Evolutionary conservation across 2,888 invertebrate species (phyloP).

Genomic region (Campopleginae sp.): DNA sequence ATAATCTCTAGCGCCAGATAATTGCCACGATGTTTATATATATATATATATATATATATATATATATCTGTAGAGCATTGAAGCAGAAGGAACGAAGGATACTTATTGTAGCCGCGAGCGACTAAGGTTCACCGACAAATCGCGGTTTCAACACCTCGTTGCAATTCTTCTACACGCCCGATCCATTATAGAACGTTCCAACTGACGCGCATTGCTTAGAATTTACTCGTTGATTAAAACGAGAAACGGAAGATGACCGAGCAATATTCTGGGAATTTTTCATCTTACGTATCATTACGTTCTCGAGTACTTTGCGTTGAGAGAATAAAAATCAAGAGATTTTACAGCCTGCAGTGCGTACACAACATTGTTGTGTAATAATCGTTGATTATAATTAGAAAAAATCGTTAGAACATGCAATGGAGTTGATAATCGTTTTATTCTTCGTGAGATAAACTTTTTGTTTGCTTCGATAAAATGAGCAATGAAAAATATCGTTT

Average conservation of each 20-base stretch:
- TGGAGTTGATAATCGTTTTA: not conserved
- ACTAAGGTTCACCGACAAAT: slow-evolving; percentile 37
- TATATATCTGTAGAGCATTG: not conserved
- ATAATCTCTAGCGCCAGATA: slow-evolving; percentile 65
- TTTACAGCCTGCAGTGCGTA: not conserved
- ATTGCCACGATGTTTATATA: slow-evolving; percentile 39
- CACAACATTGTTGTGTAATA: not conserved
- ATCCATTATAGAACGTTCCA: not conserved
- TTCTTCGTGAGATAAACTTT: too few species aligned
- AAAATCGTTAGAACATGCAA: not conserved
- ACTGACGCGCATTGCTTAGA: slow-evolving; percentile 19
- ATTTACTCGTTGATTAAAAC: slow-evolving; percentile 36
- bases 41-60: not conserved
- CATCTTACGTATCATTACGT: not conserved
- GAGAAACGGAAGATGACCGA: slow-evolving; percentile 10
- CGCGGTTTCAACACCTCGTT: slow-evolving; percentile 35
- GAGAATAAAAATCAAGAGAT: not conserved
- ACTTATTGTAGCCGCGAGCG: slow-evolving; percentile 32
- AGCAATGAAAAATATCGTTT: not conserved
- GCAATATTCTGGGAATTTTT: slow-evolving; percentile 24
- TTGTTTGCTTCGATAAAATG: too few species aligned
- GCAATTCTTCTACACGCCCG: not conserved
- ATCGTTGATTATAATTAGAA: not conserved
- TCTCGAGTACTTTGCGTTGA: not conserved
- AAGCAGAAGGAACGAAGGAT: not conserved